Evolutionary conservation across 2,797 vertebrate species (phyloP).

Genomic region (Vireo griseus): DNA sequence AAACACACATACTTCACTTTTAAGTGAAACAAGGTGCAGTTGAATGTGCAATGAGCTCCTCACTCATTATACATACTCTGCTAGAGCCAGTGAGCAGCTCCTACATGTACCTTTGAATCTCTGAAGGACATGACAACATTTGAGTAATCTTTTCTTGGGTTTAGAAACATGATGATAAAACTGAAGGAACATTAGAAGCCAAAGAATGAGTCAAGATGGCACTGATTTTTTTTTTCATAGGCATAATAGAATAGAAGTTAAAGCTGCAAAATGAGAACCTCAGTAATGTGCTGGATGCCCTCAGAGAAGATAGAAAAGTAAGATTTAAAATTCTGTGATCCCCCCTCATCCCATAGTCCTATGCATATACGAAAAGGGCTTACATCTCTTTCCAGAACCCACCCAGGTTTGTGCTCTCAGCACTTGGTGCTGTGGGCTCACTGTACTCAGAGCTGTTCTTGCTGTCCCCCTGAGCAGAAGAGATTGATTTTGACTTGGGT

Average conservation of each 20-base stretch:
- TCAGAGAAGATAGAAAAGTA: neutral
- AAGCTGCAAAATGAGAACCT: neutral
- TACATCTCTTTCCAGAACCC: neutral
- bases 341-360: fast-evolving
- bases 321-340: neutral
- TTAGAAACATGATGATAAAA: neutral
- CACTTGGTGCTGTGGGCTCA: neutral
- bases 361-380: neutral
- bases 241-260: neutral
- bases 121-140: neutral
- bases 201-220: neutral
- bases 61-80: neutral
- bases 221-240: neutral
- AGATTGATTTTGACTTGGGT: neutral
- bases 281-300: neutral
- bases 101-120: neutral
- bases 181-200: neutral
- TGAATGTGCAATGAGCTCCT: neutral
- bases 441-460: neutral
- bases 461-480: neutral
- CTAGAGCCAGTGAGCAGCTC: neutral
- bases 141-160: neutral
- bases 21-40: neutral
- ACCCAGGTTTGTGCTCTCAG: neutral
- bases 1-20: neutral